A percentile compares a stretch with the other conserved stretches of the same genome.
phyloP scores from a whole-genome alignment of 1,140 invertebrate genomes.

The Meteorus sp. region DNA sequence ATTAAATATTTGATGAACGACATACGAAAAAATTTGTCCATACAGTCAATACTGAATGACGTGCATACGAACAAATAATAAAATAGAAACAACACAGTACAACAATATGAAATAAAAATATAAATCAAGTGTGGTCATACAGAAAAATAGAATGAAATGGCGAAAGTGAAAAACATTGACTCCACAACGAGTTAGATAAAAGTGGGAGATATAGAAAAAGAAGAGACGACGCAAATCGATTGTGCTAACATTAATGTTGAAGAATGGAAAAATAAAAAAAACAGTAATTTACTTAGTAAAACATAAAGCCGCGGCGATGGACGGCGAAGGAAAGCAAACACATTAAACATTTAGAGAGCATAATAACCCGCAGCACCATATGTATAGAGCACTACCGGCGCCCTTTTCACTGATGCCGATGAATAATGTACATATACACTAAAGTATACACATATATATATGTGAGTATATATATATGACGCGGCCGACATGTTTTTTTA shows the following conservation, averaged over 20 bases:
- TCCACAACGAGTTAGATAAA: conserved; percentile 17
- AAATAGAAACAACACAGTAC: no score
- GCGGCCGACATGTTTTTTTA: conserved; percentile 21
- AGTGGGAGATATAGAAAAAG: conserved; percentile 25
- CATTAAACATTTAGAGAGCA: conserved; percentile 61
- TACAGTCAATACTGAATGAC: conserved; percentile 22
- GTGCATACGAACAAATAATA: no score
- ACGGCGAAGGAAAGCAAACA: conserved; percentile 60
- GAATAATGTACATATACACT: conserved; percentile 57
- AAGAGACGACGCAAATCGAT: conserved; percentile 48
- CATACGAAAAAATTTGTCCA: conserved; percentile 35
- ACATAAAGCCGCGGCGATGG: conserved; percentile 57
- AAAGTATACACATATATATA: no score
- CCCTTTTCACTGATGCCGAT: conserved; percentile 58
- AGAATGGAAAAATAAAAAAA: conserved; percentile 55
- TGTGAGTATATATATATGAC: no score
- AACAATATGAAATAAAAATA: conserved; percentile 13
- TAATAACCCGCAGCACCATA: conserved; percentile 59
- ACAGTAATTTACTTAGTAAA: conserved; percentile 62
- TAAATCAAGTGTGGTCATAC: no score
- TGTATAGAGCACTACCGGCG: conserved; percentile 56
- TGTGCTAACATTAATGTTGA: conserved; percentile 56
- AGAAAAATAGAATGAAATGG: not conserved
- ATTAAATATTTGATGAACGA: conserved; percentile 35
- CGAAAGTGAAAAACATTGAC: conserved; percentile 26